Conservation (phyloP, 2,888 invertebrate genomes). For the Macrophya annulata region DNA sequence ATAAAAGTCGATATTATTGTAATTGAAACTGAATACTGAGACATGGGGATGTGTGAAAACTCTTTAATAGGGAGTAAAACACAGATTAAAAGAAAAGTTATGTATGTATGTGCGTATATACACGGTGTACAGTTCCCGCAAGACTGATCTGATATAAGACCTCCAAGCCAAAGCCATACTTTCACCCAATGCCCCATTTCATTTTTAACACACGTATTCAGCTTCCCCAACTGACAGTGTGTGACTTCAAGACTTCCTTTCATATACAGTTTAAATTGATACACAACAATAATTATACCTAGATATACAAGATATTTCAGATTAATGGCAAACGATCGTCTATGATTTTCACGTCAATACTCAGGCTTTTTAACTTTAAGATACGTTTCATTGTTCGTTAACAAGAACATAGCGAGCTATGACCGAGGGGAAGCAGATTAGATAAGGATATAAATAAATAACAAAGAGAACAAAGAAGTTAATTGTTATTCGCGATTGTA, state of each 20-base stretch:
- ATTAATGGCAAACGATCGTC: neutral
- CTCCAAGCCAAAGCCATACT: slow-evolving; percentile 73
- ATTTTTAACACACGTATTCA: slow-evolving; percentile 74
- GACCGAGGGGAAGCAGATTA: neutral
- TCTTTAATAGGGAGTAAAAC: neutral
- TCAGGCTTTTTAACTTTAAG: neutral
- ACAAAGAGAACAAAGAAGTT: neutral
- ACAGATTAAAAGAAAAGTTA: neutral
- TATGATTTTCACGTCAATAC: neutral
- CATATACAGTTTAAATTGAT: slow-evolving; percentile 59
- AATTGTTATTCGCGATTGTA: neutral
- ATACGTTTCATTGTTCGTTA: neutral
- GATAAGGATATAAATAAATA: neutral
- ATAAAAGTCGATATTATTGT: neutral
- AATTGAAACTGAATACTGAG: neutral
- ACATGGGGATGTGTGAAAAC: neutral
- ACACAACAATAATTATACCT: slow-evolving; percentile 58
- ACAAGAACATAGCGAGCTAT: neutral
- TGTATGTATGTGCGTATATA: neutral
- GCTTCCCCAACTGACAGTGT: slow-evolving; percentile 55
- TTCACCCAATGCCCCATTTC: slow-evolving; percentile 80
- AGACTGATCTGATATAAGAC: slow-evolving; percentile 76
- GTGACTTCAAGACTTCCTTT: slow-evolving; percentile 64
- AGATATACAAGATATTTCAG: neutral
- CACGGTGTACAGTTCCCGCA: slow-evolving; percentile 63